phyloP scores from a whole-genome alignment of 1,140 invertebrate genomes.

The Leptinotarsa defecta region DNA sequence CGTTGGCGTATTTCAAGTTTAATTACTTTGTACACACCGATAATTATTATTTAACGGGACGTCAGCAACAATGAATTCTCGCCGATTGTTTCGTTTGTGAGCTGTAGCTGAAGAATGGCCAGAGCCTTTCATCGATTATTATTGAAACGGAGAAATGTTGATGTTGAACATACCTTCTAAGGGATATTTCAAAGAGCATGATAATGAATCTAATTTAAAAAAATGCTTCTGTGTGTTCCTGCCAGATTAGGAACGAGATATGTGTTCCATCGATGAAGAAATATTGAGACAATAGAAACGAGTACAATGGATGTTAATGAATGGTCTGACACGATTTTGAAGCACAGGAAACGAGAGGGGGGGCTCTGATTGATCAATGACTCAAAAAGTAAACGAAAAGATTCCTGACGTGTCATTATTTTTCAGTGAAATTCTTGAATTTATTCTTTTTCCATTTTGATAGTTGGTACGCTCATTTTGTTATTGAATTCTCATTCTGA shows the following conservation, averaged over 20 bases:
- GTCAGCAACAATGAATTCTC: neutral
- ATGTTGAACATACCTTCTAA: neutral
- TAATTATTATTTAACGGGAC: neutral
- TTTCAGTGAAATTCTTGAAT: no score
- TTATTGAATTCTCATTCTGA: no score
- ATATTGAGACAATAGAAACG: neutral
- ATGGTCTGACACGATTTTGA: no score
- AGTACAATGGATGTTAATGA: neutral
- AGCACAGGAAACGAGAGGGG: no score
- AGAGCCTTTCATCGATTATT: slow-evolving; percentile 2
- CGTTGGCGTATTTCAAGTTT: neutral
- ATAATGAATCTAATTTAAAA: neutral
- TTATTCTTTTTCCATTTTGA: no score
- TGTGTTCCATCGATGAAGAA: neutral
- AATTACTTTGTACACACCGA: neutral
- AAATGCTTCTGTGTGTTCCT: neutral
- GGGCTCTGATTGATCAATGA: no score
- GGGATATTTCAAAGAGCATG: neutral
- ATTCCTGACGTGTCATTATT: no score
- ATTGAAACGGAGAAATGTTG: neutral
- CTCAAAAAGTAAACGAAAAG: no score
- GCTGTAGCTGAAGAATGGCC: neutral
- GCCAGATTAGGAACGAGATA: neutral
- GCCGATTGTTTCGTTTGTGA: neutral
- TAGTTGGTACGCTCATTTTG: no score